Base-by-base conservation (phyloP, 1,140 invertebrate genomes). In the Riptortus pedestris region DNA sequence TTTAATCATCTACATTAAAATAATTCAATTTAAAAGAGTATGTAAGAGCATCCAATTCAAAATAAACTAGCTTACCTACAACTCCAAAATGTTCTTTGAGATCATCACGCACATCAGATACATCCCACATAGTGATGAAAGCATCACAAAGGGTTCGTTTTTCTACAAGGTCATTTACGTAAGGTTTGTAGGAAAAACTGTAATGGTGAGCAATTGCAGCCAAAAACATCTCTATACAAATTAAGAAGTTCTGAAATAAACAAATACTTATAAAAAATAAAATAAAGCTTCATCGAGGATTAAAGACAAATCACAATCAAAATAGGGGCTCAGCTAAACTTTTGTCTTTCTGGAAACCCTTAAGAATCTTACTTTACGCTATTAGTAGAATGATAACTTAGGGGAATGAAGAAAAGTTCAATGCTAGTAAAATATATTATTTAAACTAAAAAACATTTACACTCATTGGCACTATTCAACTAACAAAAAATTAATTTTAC, bases 211-310 rank as follows among this genome's bases (percentile, higher is more conserved):
- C 93, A 14, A 96, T 83, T 0, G 93, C 90, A 11, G 94, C 94
- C 67, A 97, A 73, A 73, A 96, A 96, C 94, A 98, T 98, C 78
- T 98, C 94, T 70, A 97, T 93, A 71, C 94, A 98, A 64, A 98
- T 94, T 55, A 94, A 77, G 75, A 96, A 96, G 78, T 97, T 91
- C 85, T 94, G 76, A 55, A 70, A 68, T 66, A 63, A 71, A 72
- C 68, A 60, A 18, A 65, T 31, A 52, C 9, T 11, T 16, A 48
- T 16, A 48, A 48, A 48, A 11, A 11, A 18, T 16, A 48, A 48
- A 48, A 48, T 16, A 11, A 7, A 48, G 18, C 11, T 16, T 14
- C 14, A 7, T 7, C 31, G 14, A 38, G 31, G 31, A 38, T 7
- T 38, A 38, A 38, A 38, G 31, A 38, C n/a, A n/a, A n/a, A n/a